Conservation (phyloP, 2,113 vertebrate genomes). For the Rhinopomastus cyanomelas region DNA sequence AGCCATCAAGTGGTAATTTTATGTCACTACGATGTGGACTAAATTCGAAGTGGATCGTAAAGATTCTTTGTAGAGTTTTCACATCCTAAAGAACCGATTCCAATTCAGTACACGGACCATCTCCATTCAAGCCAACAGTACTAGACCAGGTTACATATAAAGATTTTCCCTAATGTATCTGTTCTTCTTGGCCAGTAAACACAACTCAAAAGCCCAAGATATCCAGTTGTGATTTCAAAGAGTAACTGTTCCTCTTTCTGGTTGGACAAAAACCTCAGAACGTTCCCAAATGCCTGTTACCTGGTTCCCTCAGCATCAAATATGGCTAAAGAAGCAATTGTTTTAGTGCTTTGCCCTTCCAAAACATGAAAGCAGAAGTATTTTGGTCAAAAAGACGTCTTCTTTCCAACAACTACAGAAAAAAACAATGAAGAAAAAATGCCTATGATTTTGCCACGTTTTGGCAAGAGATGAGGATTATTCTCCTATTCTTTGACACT, state of each 20-base stretch:
- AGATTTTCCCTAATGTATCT: not conserved
- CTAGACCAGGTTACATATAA: not conserved
- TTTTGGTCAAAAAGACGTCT: not conserved
- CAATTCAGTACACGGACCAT: not conserved
- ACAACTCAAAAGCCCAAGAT: not conserved
- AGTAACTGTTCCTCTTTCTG: not conserved
- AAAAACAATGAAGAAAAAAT: not conserved
- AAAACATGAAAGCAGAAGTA: not conserved
- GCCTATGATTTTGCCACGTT: not conserved
- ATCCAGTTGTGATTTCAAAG: not conserved
- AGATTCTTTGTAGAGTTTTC: not conserved
- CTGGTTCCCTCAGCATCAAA: not conserved
- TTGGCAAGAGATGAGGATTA: not conserved
- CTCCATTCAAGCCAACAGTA: not conserved
- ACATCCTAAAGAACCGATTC: not conserved
- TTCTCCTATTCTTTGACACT: not conserved
- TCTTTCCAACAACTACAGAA: not conserved
- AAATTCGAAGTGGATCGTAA: not conserved
- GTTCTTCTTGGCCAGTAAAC: not conserved
- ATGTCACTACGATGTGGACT: not conserved
- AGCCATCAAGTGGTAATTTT: slow-evolving; percentile 50
- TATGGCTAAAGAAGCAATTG: not conserved
- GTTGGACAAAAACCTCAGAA: not conserved
- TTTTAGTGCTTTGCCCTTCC: not conserved
- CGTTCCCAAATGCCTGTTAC: not conserved